Evolutionary conservation across 2,797 vertebrate species (phyloP).

Genomic region (Falco berigora): DNA sequence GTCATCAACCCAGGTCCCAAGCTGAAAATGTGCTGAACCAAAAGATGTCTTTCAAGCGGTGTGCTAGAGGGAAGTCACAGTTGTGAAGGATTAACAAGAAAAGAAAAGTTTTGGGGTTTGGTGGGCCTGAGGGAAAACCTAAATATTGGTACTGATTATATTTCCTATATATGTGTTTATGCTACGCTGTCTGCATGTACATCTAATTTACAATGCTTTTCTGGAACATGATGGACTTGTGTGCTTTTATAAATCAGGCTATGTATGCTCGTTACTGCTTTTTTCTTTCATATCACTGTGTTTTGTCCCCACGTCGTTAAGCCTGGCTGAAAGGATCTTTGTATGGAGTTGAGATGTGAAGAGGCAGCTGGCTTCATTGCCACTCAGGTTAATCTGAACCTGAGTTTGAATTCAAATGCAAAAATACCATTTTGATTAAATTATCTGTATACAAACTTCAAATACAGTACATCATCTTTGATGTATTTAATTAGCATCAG

Average conservation of each 20-base stretch:
- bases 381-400: neutral
- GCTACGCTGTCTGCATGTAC: neutral
- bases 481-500: constrained; percentile 16
- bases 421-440: neutral
- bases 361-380: neutral
- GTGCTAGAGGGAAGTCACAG: neutral
- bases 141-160: neutral
- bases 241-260: neutral
- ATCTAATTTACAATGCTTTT: neutral
- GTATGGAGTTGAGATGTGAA: neutral
- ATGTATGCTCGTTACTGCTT: neutral
- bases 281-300: neutral
- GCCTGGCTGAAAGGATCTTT: neutral
- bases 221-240: neutral
- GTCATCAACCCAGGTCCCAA: neutral
- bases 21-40: neutral
- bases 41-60: neutral
- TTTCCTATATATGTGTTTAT: neutral
- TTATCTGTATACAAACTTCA: neutral
- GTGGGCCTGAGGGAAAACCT: neutral
- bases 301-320: neutral
- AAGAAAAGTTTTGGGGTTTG: neutral
- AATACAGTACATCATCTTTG: neutral
- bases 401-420: neutral
- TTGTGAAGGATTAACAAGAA: neutral